Evolutionary conservation across 92 coral and sea anemone species (phyloP).

Genomic region (Desmophyllum pertusum): DNA sequence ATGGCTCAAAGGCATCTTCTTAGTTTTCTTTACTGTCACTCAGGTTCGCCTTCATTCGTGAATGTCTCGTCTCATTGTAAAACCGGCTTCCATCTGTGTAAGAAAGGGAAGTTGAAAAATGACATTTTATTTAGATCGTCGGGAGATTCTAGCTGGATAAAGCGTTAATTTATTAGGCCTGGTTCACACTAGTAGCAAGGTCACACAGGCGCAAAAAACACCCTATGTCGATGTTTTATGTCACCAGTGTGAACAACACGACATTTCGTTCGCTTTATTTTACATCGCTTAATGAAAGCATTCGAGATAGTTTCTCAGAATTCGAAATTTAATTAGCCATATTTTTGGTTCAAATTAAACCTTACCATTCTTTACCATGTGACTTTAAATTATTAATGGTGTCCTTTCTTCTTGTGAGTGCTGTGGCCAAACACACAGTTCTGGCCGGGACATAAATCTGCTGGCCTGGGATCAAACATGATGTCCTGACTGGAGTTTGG

Average conservation of each 20-base stretch:
- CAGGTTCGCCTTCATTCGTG: background rate
- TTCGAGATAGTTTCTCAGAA: too few species aligned
- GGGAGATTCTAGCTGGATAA: background rate
- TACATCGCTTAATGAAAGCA: too few species aligned
- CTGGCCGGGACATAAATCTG: background rate
- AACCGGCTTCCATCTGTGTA: background rate
- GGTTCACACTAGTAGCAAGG: too few species aligned
- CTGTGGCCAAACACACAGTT: background rate
- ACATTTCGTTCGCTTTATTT: too few species aligned
- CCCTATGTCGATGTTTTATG: too few species aligned
- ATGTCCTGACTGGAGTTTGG: background rate
- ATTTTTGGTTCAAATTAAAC: background rate
- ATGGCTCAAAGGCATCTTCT: background rate
- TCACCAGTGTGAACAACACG: too few species aligned
- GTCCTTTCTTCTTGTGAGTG: background rate
- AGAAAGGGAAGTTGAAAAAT: background rate
- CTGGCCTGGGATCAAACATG: slow-evolving; percentile 26
- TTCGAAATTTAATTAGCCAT: too few species aligned
- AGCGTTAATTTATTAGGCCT: too few species aligned
- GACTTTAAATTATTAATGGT: background rate
- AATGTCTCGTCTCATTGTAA: background rate
- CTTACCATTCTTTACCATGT: background rate
- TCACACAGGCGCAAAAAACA: too few species aligned
- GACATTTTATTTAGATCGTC: background rate
- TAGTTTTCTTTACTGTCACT: background rate